phyloP scores from a whole-genome alignment of 1,140 invertebrate species.

The Trachymyrmex cornetzi region DNA sequence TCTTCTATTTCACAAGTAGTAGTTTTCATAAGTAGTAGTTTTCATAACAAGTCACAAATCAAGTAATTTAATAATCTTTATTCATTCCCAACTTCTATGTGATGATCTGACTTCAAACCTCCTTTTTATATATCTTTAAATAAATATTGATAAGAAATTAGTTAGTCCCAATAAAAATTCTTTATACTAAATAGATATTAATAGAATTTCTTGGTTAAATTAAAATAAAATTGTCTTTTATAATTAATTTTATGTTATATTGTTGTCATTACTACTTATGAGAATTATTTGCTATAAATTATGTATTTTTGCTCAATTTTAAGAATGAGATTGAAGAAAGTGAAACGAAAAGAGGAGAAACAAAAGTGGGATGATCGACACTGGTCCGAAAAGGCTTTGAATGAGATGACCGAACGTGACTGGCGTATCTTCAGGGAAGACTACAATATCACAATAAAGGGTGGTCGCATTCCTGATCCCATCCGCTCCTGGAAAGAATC shows the following conservation, averaged over 20 bases:
- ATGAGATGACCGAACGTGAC: slow-evolving; percentile 99
- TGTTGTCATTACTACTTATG: neutral
- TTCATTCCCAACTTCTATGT: no score
- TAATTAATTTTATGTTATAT: slow-evolving; percentile 13
- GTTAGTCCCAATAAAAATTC: no score
- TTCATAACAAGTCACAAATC: neutral
- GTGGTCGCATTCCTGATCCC: slow-evolving; percentile 98
- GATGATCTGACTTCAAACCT: neutral
- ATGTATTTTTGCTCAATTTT: slow-evolving; percentile 58
- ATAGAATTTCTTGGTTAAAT: neutral
- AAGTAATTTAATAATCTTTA: no score
- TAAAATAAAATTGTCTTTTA: neutral
- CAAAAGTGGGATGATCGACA: slow-evolving; percentile 99
- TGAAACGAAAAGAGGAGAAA: slow-evolving; percentile 98
- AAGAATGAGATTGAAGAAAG: slow-evolving; percentile 95
- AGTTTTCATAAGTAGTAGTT: neutral
- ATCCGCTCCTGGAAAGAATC: slow-evolving; percentile 98
- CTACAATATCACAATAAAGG: slow-evolving; percentile 99
- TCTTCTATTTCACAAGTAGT: neutral
- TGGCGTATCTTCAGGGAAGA: slow-evolving; percentile 99
- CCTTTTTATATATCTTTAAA: no score
- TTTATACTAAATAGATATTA: no score
- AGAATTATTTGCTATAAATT: neutral
- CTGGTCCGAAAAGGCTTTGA: slow-evolving; percentile 97
- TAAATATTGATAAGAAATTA: no score